Conservation (phyloP, 2,888 invertebrate genomes). For the Holacanthella duospinosa region DNA sequence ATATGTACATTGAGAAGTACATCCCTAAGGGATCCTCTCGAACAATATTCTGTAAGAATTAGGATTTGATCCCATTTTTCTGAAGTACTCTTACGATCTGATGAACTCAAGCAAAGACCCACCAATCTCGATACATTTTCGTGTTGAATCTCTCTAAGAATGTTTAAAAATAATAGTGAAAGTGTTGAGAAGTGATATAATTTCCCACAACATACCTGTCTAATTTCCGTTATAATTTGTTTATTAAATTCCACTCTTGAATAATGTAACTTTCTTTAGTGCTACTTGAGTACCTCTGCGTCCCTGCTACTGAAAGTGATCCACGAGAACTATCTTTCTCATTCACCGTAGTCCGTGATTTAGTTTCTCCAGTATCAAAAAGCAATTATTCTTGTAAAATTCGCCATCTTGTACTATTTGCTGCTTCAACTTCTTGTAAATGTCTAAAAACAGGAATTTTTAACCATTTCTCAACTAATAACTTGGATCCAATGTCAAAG, state of each 20-base stretch:
- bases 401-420: constrained; percentile 72
- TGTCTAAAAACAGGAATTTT: too few relatives aligned
- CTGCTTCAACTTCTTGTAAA: constrained; percentile 57
- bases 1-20: constrained; percentile 76
- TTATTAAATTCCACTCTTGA: constrained; percentile 71
- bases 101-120: constrained; percentile 77
- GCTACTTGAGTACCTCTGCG: constrained; percentile 61
- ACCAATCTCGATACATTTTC: constrained; percentile 81
- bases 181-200: too few relatives aligned
- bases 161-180: too few relatives aligned
- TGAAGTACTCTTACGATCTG: constrained; percentile 47
- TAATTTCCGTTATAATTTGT: constrained; percentile 73
- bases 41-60: constrained; percentile 76
- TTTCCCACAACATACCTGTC: too few relatives aligned
- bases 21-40: constrained; percentile 75
- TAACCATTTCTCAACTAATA: too few relatives aligned
- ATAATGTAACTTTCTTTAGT: constrained; percentile 54
- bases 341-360: constrained; percentile 19
- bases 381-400: constrained; percentile 70
- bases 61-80: constrained; percentile 47
- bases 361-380: constrained; percentile 47
- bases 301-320: constrained; percentile 32
- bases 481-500: not conserved
- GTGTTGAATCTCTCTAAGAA: constrained; percentile 71
- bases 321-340: constrained; percentile 36